Percentiles rank a stretch among this genome's conserved stretches.
Conservation (phyloP, 2,888 invertebrate species). For the Sesamia inferens region DNA sequence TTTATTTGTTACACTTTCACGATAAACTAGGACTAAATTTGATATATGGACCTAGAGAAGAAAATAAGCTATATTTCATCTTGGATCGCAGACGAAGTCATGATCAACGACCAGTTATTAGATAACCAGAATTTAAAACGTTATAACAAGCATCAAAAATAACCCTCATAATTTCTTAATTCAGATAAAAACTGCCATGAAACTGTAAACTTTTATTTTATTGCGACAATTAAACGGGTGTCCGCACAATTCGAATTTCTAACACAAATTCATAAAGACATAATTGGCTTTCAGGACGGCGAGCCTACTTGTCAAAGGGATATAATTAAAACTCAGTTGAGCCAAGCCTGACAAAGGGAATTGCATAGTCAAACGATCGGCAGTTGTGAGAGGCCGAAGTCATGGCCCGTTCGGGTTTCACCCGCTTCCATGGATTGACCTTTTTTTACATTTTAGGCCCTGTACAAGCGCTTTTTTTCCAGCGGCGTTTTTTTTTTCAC, state of each 20-base stretch:
- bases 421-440: not conserved
- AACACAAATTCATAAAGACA: conserved; percentile 52
- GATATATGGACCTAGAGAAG: not conserved
- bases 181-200: not conserved
- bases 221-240: conserved; percentile 29
- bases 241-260: conserved; percentile 24
- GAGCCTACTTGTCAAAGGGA: conserved; percentile 44
- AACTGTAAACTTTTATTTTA: conserved; percentile 36
- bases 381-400: conserved; percentile 5
- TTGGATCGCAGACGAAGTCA: not conserved
- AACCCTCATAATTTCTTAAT: not conserved
- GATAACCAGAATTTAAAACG: not conserved
- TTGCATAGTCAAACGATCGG: conserved; percentile 48
- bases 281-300: conserved; percentile 34
- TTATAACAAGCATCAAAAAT: not conserved
- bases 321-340: conserved; percentile 62
- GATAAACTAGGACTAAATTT: not conserved
- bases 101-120: not conserved
- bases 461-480: too few relatives aligned
- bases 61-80: not conserved
- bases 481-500: too few relatives aligned
- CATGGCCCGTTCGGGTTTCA: not conserved
- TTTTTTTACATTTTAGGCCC: too few relatives aligned
- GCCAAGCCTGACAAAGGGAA: conserved; percentile 51
- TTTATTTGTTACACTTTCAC: not conserved